phyloP scores from a whole-genome alignment of 2,113 vertebrate genomes.

The Chloroceryle aenea region DNA sequence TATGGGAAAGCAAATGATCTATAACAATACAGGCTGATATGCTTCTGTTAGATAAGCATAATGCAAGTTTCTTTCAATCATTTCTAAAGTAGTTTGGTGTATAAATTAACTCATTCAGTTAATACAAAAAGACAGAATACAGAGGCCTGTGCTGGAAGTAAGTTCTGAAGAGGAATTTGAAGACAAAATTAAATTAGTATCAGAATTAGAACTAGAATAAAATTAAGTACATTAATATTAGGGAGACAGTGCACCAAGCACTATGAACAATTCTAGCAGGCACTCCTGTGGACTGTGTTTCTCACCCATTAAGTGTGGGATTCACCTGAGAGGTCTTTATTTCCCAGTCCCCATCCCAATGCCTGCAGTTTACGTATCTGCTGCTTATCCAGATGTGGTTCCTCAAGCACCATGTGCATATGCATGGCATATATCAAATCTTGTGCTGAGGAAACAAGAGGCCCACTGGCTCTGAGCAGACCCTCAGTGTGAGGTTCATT shows the following conservation, averaged over 20 bases:
- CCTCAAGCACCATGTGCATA: background rate
- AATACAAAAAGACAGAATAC: slow-evolving; percentile 18
- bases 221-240: background rate
- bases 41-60: slow-evolving; percentile 41
- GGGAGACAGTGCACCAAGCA: background rate
- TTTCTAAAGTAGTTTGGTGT: slow-evolving; percentile 42
- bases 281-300: background rate
- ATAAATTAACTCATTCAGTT: slow-evolving; percentile 45
- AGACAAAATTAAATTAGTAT: slow-evolving; percentile 9
- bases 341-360: background rate
- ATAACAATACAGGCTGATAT: slow-evolving; percentile 32
- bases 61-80: slow-evolving; percentile 29
- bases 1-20: slow-evolving; percentile 17
- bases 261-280: background rate
- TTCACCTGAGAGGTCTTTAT: background rate
- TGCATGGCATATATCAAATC: background rate
- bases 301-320: background rate
- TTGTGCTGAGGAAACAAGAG: background rate
- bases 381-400: background rate
- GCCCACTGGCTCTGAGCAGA: rapidly evolving
- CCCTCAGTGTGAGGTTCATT: background rate
- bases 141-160: background rate
- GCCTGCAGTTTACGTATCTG: background rate
- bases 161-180: slow-evolving; percentile 22
- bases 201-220: background rate